Evolutionary conservation across 2,888 invertebrate species (phyloP), one percentile per base, ranked within the genome.

Genomic region (Arge pagana): DNA sequence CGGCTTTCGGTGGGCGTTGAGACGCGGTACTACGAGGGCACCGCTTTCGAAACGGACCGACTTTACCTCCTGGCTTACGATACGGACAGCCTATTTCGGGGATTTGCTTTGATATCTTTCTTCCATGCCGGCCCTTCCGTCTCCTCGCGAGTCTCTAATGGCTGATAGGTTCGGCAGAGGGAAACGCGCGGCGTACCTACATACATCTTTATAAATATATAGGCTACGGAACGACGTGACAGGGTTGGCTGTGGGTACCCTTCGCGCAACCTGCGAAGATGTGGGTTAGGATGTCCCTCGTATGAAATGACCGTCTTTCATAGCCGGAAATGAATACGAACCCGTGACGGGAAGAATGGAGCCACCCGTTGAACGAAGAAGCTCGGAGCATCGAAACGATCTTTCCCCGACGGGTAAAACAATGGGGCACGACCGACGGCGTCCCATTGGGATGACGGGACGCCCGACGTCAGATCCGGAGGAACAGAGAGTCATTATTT

Each of bases 1-100:
- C 64, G 68, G 61, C 59, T 60, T 50, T 35, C 13, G 26, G 42
- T 24, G 45, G 33, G 23, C 21, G 45, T 23, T 23, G 45, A 35
- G 15, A 33, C 6, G 15, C 35, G 5, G 10, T 21, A 11, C 23
- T 21, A 33, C 33, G 23, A n/a, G 13, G 15, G 10, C 21, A 45
- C 31, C n/a, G n/a, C n/a, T n/a, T n/a, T n/a, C n/a, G n/a, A n/a
- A n/a, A n/a, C n/a, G n/a, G n/a, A n/a, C n/a, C n/a, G n/a, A n/a
- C n/a, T n/a, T n/a, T 45, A 8, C 33, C 45, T 35, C 35, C 33
- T 23, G 33, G 35, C 15, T 21, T 23, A 8, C 8, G 33, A 31
- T 33, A 45, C 45, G 31, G 4, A 15, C 15, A 19, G 19, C 30
- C 30, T 19, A 24, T 15, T 33, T 5, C n/a, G 4, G 23, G 4